A percentile compares a stretch with the other conserved stretches of the same genome.
Evolutionary conservation across 2,888 invertebrate genomes (phyloP).

Genomic region (Endomychus coccineus): DNA sequence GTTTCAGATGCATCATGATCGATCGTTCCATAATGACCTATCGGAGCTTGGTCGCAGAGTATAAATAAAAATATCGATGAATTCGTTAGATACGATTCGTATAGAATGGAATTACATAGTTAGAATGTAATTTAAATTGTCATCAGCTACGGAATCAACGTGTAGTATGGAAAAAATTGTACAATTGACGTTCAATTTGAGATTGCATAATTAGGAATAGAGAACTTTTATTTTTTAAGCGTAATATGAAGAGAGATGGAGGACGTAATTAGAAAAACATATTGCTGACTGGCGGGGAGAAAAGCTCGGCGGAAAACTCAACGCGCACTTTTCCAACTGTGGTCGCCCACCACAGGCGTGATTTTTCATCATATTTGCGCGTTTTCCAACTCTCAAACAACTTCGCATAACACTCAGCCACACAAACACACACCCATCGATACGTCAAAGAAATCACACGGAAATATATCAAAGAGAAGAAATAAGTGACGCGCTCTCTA

Average conservation of each 20-base stretch:
- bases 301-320: slow-evolving; percentile 29
- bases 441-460: slow-evolving; percentile 1
- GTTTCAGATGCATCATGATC: too few relatives aligned
- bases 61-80: too few relatives aligned
- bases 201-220: too few relatives aligned
- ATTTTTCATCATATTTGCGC: slow-evolving; percentile 36
- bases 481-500: background rate
- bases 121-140: too few relatives aligned
- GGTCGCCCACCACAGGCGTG: slow-evolving; percentile 37
- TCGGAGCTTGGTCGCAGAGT: too few relatives aligned
- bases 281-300: slow-evolving; percentile 30
- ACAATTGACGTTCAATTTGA: slow-evolving; percentile 7
- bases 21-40: too few relatives aligned
- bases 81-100: too few relatives aligned
- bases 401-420: background rate
- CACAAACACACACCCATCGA: background rate
- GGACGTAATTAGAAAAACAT: slow-evolving; percentile 36
- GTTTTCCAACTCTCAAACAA: slow-evolving; percentile 19
- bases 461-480: background rate
- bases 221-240: background rate
- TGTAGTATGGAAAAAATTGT: background rate
- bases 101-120: too few relatives aligned
- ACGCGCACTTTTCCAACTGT: slow-evolving; percentile 41
- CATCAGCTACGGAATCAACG: too few relatives aligned
- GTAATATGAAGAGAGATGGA: slow-evolving; percentile 23